A percentile compares a stretch with the other conserved stretches of the same genome.
These are phyloP conservation scores for zebrafish (Danio rerio) DNA, from an alignment of 2,113 vertebrate genomes.

Conservation along the genomic window GRCz12tu NC_133177.1:52443001-52443500, in stretches of 20 bases:
- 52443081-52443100: slow-evolving; percentile 27
- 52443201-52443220: slow-evolving; percentile 4
- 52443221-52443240: slow-evolving; percentile 13
- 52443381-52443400: too few relatives aligned
- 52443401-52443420: too few relatives aligned
- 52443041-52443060: slow-evolving; percentile 37
- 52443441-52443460: too few relatives aligned
- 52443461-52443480: too few relatives aligned
- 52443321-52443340: neutral
- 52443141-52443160: slow-evolving; percentile 9
- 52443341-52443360: neutral
- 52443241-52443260: neutral
- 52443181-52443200: slow-evolving; percentile 17
- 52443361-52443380: neutral
- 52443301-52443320: neutral
- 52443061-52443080: slow-evolving; percentile 1
- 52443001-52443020: slow-evolving; percentile 7
- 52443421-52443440: too few relatives aligned
- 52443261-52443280: slow-evolving; percentile 26
- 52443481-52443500: too few relatives aligned
- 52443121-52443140: slow-evolving; percentile 5
- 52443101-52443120: slow-evolving; percentile 25
- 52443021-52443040: slow-evolving; percentile 31
- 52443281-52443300: neutral
- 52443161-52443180: neutral